Evolutionary conservation across 1,140 invertebrate genomes (phyloP), one percentile per base, ranked within the genome.

Genomic region (Euwallacea similis): DNA sequence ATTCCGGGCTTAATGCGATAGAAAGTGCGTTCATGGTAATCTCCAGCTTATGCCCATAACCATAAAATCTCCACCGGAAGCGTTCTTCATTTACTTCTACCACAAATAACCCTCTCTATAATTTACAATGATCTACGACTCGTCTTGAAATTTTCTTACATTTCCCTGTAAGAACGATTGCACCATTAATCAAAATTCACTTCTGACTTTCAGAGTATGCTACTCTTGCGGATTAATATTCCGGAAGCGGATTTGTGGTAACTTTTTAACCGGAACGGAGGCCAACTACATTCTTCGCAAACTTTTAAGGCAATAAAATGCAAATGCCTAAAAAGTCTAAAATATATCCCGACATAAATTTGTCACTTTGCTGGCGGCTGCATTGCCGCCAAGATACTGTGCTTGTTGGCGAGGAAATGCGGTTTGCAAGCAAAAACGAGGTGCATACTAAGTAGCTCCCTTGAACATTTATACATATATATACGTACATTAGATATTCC

Each of bases 341-440:
- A 65, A 54, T 65, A 65, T 65, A 47, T 65, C 63, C 41, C 8
- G 42, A 65, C 47, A 53, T 65, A 65, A 65, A 65, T 65, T 54
- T 65, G 63, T 65, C 63, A 65, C 42, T 63, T 63, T 46, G 61
- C 21, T 63, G 44, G 61, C 42, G 47, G 21, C 21, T 33, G 21
- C 21, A 33, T 33, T 33, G 21, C 21, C 21, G 21, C 21, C 21
- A 33, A 33, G 21, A 33, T 11, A 65, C 53, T 65, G 47, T 65
- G 63, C 63, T 33, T 33, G 21, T 33, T 33, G 54, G 42, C 50
- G 50, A 0, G 8, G 54, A 65, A 50, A 65, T 65, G 63, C 44
- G 63, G 46, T 65, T 65, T 65, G 54, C 63, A 47, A 33, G 63
- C 50, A 65, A 65, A 65, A 65, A 65, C 63, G 16, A 16, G 63